Conservation (phyloP, 35 echinoderm and acorn worm species). For the Ptychodera flava region DNA sequence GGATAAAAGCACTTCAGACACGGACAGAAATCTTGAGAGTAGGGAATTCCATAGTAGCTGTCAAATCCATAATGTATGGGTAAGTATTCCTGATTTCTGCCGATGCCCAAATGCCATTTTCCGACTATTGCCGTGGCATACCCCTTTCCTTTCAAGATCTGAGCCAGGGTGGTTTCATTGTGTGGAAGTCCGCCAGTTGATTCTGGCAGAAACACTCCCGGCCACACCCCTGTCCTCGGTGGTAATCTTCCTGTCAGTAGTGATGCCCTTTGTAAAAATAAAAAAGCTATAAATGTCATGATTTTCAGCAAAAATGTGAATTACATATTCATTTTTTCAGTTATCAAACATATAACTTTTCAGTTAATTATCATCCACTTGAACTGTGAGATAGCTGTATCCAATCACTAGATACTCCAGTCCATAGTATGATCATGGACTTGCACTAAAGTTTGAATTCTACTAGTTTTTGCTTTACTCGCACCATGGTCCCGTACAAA, state of each 20-base stretch:
- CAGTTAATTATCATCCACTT: too few species aligned
- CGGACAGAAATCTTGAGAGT: constrained; percentile 95
- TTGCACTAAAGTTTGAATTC: too few species aligned
- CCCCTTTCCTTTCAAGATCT: constrained; percentile 57
- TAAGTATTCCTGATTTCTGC: constrained; percentile 54
- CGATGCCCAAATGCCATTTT: constrained; percentile 95
- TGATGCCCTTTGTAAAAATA: constrained; percentile 48
- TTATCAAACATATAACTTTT: too few species aligned
- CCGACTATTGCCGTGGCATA: constrained; percentile 80
- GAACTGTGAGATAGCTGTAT: too few species aligned
- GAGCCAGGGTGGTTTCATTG: constrained; percentile 85
- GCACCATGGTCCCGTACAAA: too few species aligned
- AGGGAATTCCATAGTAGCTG: constrained; percentile 76
- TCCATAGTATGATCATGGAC: too few species aligned
- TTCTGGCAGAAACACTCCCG: constrained; percentile 66
- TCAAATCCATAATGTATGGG: constrained; percentile 85
- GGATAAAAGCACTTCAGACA: constrained; percentile 81
- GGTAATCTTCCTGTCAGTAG: constrained; percentile 74
- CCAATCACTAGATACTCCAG: too few species aligned
- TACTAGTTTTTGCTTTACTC: too few species aligned
- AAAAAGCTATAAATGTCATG: too few species aligned
- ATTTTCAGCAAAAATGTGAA: too few species aligned
- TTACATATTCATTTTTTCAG: too few species aligned
- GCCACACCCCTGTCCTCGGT: constrained; percentile 63
- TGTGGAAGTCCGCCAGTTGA: constrained; percentile 73